Percentiles rank a stretch among this genome's conserved stretches.
These are phyloP conservation scores for Berghia stephanieae DNA, from an alignment of 1,140 invertebrate species.

Conservation along the genomic window DNA sequence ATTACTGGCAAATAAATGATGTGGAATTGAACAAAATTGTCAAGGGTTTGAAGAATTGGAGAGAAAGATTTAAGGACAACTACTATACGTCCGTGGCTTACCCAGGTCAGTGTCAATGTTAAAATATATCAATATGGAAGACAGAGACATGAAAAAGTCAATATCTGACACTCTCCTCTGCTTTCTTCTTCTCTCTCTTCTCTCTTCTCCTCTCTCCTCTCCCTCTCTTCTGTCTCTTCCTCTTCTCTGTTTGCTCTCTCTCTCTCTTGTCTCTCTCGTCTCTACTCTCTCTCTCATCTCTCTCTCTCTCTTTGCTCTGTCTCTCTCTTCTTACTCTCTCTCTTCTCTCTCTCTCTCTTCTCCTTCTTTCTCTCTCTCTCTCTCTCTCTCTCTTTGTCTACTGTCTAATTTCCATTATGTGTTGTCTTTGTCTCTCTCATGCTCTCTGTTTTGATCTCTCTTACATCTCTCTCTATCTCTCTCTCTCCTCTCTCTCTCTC, in stretches of 20 bases:
- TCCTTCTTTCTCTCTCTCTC: constrained; percentile 2
- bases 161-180: not conserved
- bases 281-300: not conserved
- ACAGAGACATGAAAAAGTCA: too few species aligned
- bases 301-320: not conserved
- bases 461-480: not conserved
- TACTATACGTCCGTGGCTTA: too few species aligned
- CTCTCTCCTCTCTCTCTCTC: not conserved
- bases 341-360: not conserved
- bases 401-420: not conserved
- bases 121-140: too few species aligned
- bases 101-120: too few species aligned
- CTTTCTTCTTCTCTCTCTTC: not conserved
- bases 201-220: not conserved
- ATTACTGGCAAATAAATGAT: too few species aligned
- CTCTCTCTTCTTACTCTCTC: not conserved
- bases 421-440: not conserved
- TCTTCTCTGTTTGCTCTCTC: not conserved
- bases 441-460: not conserved
- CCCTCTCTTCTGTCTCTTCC: not conserved
- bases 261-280: not conserved
- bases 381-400: constrained; percentile 9
- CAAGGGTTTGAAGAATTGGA: too few species aligned
- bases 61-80: too few species aligned
- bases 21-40: too few species aligned